Base-by-base conservation (phyloP, 2,113 vertebrate species). In the Holacanthus passer region DNA sequence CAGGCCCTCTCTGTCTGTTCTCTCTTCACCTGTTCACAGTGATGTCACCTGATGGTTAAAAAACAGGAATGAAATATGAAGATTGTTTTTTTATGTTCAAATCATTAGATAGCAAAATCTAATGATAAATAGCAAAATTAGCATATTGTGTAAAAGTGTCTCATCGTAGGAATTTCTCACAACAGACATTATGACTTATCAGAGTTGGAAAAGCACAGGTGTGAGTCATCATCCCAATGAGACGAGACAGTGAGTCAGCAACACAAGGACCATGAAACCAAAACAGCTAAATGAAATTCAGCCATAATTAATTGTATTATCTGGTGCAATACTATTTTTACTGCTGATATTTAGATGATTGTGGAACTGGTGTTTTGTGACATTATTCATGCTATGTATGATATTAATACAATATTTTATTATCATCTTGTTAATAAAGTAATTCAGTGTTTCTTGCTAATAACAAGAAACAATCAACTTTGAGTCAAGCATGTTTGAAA, bases 21-120 rank as follows among this genome's bases (percentile, higher is more conserved):
- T 69, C 37, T 39, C 39, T 24, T 65, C 52, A 62, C 56, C 62
- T 59, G 11, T 76, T 83, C 83, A 84, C 60, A 37, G 29, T 1
- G 72, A 81, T 22, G 47, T 32, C 32, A 86, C 35, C 68, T 66
- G 37, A n/a, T 31, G 37, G 29, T 55, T 62, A 52, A 37, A 58
- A 52, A 43, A 60, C 13, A 47, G 31, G 24, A 45, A 64, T 1
- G 17, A n/a, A 20, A 17, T 11, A 24, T 5, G n/a, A 31, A 31
- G 11, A n/a, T 3, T 16, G 43, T 16, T 52, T 35, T 20, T 29
- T 31, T 29, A 5, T 2, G 45, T 31, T 68, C 4, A 69, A 12
- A 50, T 68, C 1, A 12, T 52, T 27, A 47, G 2, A 3, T 70
- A n/a, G n/a, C n/a, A n/a, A n/a, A n/a, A n/a, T n/a, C n/a, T n/a